Percentiles rank a stretch among this genome's conserved stretches.
These are phyloP conservation scores for Chloropsis hardwickii DNA, from an alignment of 2,113 vertebrate genomes.

Conservation along the genomic window DNA sequence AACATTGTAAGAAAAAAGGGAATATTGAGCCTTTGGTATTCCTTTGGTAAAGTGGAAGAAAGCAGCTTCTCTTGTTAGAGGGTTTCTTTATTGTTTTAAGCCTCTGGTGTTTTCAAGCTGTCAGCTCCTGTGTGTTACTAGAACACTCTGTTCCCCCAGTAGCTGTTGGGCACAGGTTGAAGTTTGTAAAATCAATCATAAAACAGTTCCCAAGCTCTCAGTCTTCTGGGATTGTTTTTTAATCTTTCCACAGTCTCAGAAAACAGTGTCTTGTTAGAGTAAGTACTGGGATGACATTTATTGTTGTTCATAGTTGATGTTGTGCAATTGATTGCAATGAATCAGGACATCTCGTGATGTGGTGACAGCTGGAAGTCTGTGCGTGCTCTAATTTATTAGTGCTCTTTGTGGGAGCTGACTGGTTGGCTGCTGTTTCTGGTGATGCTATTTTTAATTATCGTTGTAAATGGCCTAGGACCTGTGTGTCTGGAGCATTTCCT, in stretches of 20 bases:
- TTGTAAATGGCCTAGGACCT: background rate
- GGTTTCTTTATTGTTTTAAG: background rate
- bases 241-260: background rate
- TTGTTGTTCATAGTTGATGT: background rate
- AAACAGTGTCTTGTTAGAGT: background rate
- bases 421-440: background rate
- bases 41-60: background rate
- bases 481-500: background rate
- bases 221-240: background rate
- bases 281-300: background rate
- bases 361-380: slow-evolving; percentile 2
- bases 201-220: background rate
- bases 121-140: background rate
- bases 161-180: background rate
- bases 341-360: background rate
- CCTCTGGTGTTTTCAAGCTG: background rate
- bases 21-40: background rate
- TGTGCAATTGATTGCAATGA: background rate
- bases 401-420: background rate
- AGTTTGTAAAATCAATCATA: background rate
- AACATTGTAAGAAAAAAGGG: background rate
- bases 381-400: background rate
- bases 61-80: background rate
- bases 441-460: background rate
- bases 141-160: background rate